Evolutionary conservation across 23 tunicate species (phyloP), one percentile per base, ranked within the genome.

Genomic region (Oikopleura albicans): DNA sequence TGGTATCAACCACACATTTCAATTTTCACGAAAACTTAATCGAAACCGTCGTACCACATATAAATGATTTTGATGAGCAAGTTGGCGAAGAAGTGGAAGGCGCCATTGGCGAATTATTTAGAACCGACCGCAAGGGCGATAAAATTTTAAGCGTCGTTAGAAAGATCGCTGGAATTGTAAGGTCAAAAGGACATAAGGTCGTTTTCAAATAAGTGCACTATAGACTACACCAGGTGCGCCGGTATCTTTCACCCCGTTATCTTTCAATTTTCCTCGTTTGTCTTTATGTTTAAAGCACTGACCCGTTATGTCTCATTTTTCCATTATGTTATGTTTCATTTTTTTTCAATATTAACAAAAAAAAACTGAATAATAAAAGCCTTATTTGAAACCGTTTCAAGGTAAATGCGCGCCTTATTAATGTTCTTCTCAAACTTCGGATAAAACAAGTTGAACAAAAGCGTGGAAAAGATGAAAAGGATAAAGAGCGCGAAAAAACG

Each of bases 1-100:
- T 71, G 79, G 79, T 71, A 34, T 27, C 79, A 71, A 71, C 79
- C 35, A 16, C 35, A 12, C 79, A 71, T 12, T 71, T 71, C 79
- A 71, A 71, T 37, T 71, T 71, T 29, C 2, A 27, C 37, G 79
- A 71, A 71, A 71, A 71, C 37, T 12, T 71, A 2, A 31, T 71
- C 79, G 79, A 71, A 71, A 71, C 79, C 37, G 34, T 71, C 2
- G 35, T 71, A 2, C 33, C 33, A 16, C 31, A 31, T 29, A 16
- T 71, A 4, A 71, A 31, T 37, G 79, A 71, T 71, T 2, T 29
- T 71, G 79, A 71, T 37, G 79, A 71, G 31, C 4, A 16, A 16
- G 31, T 71, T 37, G 79, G 79, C 2, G 36, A 71, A 31, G 4
- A 2, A 2, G 79, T 71, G 28, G 4, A 16, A 31, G 79, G 31